A percentile compares a stretch with the other conserved stretches of the same genome.
Conservation (phyloP, 1,140 invertebrate genomes). For the Vanessa tameamea region DNA sequence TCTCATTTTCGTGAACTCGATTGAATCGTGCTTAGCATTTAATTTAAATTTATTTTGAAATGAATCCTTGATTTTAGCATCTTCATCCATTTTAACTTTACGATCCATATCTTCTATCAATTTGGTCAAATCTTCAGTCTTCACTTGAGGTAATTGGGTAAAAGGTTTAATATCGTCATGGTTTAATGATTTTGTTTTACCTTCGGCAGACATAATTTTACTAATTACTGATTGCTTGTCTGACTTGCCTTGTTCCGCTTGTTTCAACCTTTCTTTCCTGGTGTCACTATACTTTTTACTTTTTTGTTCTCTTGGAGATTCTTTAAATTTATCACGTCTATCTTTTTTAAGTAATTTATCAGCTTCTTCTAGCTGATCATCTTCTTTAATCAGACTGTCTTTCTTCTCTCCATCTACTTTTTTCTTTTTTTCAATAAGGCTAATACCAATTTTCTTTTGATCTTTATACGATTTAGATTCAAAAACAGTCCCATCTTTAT, state of each 20-base stretch:
- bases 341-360: conserved; percentile 65
- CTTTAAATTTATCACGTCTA: conserved; percentile 67
- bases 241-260: conserved; percentile 57
- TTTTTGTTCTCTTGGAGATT: conserved; percentile 69
- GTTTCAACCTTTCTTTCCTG: conserved; percentile 72
- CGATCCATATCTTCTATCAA: conserved; percentile 74
- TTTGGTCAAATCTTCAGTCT: conserved; percentile 74
- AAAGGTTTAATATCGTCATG: conserved; percentile 79
- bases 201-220: conserved; percentile 65
- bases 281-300: conserved; percentile 79
- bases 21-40: conserved; percentile 31
- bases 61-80: conserved; percentile 37
- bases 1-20: conserved; percentile 61
- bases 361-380: conserved; percentile 52
- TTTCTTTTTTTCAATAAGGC: conserved; percentile 66
- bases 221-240: conserved; percentile 67
- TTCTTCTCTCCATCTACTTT: conserved; percentile 67
- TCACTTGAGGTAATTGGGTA: conserved; percentile 76
- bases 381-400: conserved; percentile 55
- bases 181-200: conserved; percentile 61
- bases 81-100: conserved; percentile 61
- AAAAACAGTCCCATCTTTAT: conserved; percentile 61
- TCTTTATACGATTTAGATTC: conserved; percentile 73
- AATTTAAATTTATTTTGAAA: conserved; percentile 20
- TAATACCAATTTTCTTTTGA: conserved; percentile 57